A percentile compares a stretch with the other conserved stretches of the same genome.
Evolutionary conservation across 2,113 vertebrate species (phyloP).

Genomic region (Octodon degus): DNA sequence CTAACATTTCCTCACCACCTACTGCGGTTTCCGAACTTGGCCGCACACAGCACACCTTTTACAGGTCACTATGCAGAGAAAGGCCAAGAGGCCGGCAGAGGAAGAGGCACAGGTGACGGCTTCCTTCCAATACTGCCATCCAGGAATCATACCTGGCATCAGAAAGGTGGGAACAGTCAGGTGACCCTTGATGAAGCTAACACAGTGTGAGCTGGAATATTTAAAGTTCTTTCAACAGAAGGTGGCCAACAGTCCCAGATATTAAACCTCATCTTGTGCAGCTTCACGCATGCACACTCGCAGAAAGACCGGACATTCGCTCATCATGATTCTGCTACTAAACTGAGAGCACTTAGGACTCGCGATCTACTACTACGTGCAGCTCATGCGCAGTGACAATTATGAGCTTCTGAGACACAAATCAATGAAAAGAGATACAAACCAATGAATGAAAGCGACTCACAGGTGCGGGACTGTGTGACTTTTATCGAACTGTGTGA

Average conservation of each 20-base stretch:
- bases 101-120: neutral
- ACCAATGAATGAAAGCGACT: neutral
- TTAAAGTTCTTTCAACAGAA: neutral
- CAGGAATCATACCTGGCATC: rapidly evolving
- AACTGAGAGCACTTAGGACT: neutral
- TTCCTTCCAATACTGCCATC: conserved; percentile 53
- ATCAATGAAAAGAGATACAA: neutral
- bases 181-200: neutral
- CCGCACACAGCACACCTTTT: neutral
- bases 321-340: neutral
- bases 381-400: neutral
- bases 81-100: neutral
- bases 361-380: too few relatives aligned
- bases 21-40: neutral
- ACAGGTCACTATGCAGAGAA: neutral
- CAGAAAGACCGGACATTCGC: neutral
- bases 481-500: neutral
- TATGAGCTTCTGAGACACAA: neutral
- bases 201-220: neutral
- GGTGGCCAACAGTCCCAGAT: too few relatives aligned
- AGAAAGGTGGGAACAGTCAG: neutral
- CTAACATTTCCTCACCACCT: neutral
- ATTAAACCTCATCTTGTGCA: neutral
- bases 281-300: neutral
- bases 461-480: too few relatives aligned